Evolutionary conservation across 30 jellyfish, hydroid and myxozoan genomes (phyloP).

Genomic region (Chironex yamaguchii): DNA sequence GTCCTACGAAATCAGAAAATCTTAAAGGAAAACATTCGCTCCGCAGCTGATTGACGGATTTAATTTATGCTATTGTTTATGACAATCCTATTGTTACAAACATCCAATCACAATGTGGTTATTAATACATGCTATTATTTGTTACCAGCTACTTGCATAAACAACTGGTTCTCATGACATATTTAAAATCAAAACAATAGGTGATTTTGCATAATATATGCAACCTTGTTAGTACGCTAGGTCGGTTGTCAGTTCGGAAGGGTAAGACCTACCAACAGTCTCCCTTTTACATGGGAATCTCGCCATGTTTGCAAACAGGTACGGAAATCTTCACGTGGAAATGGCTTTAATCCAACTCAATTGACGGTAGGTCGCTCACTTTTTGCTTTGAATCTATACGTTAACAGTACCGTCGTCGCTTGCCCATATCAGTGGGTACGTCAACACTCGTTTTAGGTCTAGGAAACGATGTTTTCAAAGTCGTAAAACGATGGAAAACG

Average conservation of each 20-base stretch:
- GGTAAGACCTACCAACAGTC: background rate
- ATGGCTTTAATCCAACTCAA: background rate
- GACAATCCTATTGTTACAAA: background rate
- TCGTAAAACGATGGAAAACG: conserved; percentile 3
- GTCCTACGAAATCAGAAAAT: too few relatives aligned
- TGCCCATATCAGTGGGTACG: too few relatives aligned
- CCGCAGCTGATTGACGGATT: too few relatives aligned
- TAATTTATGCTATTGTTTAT: too few relatives aligned
- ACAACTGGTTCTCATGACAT: background rate
- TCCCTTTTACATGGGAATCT: background rate
- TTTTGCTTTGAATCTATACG: too few relatives aligned
- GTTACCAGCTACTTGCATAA: background rate
- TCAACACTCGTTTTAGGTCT: too few relatives aligned
- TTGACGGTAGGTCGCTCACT: background rate
- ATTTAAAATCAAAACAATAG: background rate
- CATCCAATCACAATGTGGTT: background rate
- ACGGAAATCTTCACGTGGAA: background rate
- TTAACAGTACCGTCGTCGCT: too few relatives aligned
- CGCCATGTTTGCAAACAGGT: background rate
- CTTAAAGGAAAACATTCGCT: too few relatives aligned
- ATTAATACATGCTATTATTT: background rate
- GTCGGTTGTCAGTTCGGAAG: background rate
- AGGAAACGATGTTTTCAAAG: background rate
- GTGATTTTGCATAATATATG: background rate
- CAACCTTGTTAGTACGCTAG: background rate